Conservation (phyloP, 2,888 invertebrate species). For the Rhogogaster chlorosoma region DNA sequence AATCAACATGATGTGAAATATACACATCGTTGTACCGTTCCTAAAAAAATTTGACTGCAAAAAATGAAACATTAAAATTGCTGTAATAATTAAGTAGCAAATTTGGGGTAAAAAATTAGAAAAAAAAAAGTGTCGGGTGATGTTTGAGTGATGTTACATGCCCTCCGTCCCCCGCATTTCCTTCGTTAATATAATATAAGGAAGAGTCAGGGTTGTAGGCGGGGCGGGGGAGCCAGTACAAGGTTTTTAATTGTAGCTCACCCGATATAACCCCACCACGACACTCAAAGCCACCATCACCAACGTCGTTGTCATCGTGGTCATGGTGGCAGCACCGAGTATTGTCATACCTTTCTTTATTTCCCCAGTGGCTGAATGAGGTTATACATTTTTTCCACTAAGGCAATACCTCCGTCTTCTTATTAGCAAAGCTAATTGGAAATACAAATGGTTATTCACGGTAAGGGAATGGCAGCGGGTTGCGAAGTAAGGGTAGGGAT, state of each 20-base stretch:
- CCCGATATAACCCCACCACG: constrained; percentile 70
- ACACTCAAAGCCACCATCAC: constrained; percentile 54
- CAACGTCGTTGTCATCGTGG: constrained; percentile 40
- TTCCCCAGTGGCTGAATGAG: constrained; percentile 78
- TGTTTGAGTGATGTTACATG: constrained; percentile 43
- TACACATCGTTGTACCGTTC: neutral
- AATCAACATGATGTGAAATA: neutral
- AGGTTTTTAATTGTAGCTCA: constrained; percentile 73
- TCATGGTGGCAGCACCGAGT: constrained; percentile 56
- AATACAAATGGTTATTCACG: constrained; percentile 78
- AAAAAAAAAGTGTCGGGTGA: constrained; percentile 45
- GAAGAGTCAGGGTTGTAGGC: constrained; percentile 65
- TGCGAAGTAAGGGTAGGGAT: constrained; percentile 47
- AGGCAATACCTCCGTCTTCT: constrained; percentile 76
- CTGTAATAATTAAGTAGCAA: constrained; percentile 33
- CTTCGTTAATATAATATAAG: constrained; percentile 71
- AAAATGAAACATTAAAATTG: neutral
- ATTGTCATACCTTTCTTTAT: constrained; percentile 77
- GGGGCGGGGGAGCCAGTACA: constrained; percentile 2
- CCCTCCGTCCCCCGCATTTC: constrained; percentile 55
- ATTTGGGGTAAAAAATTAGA: constrained; percentile 31
- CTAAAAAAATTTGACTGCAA: neutral
- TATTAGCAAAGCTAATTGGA: constrained; percentile 78
- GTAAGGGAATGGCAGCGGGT: constrained; percentile 68
- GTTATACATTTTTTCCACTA: constrained; percentile 74